Evolutionary conservation across 2,888 invertebrate genomes (phyloP).

Genomic region (Tolmerus cingulatus): DNA sequence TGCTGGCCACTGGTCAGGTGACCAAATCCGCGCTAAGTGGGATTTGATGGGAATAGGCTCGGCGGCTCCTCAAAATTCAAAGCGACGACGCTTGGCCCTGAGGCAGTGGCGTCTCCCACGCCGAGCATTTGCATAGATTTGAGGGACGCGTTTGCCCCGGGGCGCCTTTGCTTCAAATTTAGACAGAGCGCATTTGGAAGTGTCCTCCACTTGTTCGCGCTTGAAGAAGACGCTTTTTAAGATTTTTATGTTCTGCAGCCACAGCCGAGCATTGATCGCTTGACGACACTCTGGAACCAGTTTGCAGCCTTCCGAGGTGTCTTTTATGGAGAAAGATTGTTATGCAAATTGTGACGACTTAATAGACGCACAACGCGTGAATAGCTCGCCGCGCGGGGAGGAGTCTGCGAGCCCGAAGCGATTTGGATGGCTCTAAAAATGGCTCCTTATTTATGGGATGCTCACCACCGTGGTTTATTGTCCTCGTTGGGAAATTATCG

Average conservation of each 20-base stretch:
- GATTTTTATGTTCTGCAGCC: neutral
- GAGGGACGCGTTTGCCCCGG: neutral
- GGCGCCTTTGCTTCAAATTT: neutral
- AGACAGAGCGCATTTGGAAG: neutral
- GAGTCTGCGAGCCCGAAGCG: neutral
- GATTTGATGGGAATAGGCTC: neutral
- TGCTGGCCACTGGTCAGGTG: neutral
- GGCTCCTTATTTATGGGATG: neutral
- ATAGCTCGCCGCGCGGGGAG: neutral
- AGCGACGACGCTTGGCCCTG: neutral
- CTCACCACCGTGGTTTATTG: neutral
- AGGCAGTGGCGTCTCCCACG: neutral
- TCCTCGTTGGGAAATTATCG: neutral
- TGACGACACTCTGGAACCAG: neutral
- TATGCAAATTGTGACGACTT: constrained; percentile 17
- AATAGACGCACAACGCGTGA: neutral
- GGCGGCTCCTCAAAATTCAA: neutral
- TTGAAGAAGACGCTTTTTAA: neutral
- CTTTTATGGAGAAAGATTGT: constrained; percentile 10
- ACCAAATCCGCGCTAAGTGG: neutral
- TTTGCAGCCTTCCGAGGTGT: constrained; percentile 5
- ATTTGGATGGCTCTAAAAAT: neutral
- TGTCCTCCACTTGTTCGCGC: neutral
- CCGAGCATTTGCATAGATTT: neutral
- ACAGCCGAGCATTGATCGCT: neutral